These are phyloP conservation scores for Archocentrus centrarchus DNA, from an alignment of 2,113 vertebrate species.

Conservation along the genomic window DNA sequence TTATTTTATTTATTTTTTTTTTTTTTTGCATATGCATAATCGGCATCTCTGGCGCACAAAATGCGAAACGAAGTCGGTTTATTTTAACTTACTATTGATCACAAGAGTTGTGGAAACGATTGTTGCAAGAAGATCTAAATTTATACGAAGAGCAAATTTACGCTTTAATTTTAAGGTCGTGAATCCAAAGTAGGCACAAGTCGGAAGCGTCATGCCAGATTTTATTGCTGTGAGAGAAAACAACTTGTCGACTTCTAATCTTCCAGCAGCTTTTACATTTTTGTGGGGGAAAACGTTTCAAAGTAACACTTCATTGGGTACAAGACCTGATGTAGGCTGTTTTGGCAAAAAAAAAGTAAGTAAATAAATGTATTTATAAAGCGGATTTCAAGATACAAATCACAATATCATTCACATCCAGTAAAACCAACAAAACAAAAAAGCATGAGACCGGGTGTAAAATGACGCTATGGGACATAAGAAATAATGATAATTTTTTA, in stretches of 20 bases:
- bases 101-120: neutral
- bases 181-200: neutral
- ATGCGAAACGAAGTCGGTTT: neutral
- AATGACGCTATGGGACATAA: neutral
- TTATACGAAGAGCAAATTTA: neutral
- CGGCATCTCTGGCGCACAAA: neutral
- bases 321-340: neutral
- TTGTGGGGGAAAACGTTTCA: neutral
- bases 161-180: neutral
- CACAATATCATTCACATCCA: neutral
- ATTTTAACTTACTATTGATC: neutral
- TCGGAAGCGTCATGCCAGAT: neutral
- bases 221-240: neutral
- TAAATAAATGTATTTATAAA: neutral
- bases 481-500: too few relatives aligned
- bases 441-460: neutral
- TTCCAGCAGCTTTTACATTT: neutral
- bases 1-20: too few relatives aligned
- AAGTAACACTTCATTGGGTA: neutral
- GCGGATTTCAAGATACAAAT: neutral
- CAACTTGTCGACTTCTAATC: neutral
- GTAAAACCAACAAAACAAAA: neutral
- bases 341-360: neutral
- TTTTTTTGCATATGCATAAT: neutral
- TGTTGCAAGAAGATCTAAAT: neutral